phyloP scores from a whole-genome alignment of 37 sponge, comb jelly and placozoan genomes.

The Hormiphora californensis region DNA sequence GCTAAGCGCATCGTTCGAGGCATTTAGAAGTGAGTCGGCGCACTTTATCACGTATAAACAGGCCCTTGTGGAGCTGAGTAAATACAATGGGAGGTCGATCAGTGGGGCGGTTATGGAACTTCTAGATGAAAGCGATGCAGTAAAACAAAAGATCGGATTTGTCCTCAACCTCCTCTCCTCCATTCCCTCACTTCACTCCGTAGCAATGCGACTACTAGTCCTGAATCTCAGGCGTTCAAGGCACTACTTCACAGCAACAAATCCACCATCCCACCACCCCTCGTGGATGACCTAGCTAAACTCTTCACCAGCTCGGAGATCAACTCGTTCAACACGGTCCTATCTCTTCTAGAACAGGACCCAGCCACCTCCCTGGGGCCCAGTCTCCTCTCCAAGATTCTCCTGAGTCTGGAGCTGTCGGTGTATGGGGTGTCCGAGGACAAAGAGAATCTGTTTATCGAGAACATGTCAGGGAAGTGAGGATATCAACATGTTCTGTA shows the following conservation, averaged over 20 bases:
- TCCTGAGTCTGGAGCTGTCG: background rate
- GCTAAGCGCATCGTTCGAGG: background rate
- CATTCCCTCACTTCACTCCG: background rate
- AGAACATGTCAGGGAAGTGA: slow-evolving; percentile 31
- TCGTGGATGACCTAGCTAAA: slow-evolving; percentile 29
- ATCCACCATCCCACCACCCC: background rate
- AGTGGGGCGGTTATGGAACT: slow-evolving; percentile 17
- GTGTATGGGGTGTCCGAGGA: slow-evolving; percentile 33
- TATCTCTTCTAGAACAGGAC: slow-evolving; percentile 28
- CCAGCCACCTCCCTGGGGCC: slow-evolving; percentile 16
- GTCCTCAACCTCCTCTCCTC: slow-evolving; percentile 38
- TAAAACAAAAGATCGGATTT: slow-evolving; percentile 28
- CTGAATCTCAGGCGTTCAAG: slow-evolving; percentile 11
- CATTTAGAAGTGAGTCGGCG: background rate
- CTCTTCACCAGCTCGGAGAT: slow-evolving; percentile 31
- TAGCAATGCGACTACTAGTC: background rate
- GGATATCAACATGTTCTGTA: slow-evolving; percentile 51
- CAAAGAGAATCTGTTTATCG: slow-evolving; percentile 3
- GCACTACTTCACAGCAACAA: background rate
- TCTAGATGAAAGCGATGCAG: background rate
- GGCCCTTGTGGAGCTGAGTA: slow-evolving; percentile 7
- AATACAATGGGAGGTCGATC: background rate
- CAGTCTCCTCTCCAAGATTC: slow-evolving; percentile 4
- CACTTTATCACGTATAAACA: background rate
- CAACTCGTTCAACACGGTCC: slow-evolving; percentile 40